Base-by-base conservation (phyloP, 1,140 invertebrate genomes). In the Lasaia peninsularis region DNA sequence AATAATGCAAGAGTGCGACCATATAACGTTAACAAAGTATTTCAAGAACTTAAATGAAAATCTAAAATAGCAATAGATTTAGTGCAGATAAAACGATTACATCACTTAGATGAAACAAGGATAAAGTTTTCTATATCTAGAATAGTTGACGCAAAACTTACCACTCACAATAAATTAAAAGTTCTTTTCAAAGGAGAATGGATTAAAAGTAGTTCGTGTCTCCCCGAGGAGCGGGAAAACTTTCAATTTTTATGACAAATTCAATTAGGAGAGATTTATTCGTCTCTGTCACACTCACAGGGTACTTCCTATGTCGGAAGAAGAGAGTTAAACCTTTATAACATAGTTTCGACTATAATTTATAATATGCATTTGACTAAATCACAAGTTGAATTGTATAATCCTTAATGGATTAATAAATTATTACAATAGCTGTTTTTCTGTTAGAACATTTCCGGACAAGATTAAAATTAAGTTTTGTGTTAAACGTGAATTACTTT, bases 201-300 rank as follows among this genome's bases (percentile, higher is more conserved):
- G 83, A 86, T 88, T 88, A 85, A 88, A 86, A 83, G 80, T 88
- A 88, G 75, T 88, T 78, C 57, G 72, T 61, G 74, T 77, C 74
- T 76, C 71, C 71, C 73, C 71, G 74, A 28, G 70, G 64, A 80
- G 70, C 73, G 73, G 70, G 52, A 67, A 83, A 85, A 86, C 81
- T 88, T 88, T 84, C 81, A 86, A 86, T 87, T 87, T 88, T 87
- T 88, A 88, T 86, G 80, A 88, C 78, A 86, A 86, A 88, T 83
- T 86, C 75, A 88, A 86, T 86, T 86, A 86, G 69, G 66, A 48
- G 57, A 76, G 76, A 86, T 86, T 84, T 84, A 85, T 86, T 65
- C 53, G 62, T 75, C 78, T 71, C 72, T 77, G 64, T 75, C 69
- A 61, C 68, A 72, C 70, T 51, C 66, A 60, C 69, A 79, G 66